phyloP scores from a whole-genome alignment of 2,888 invertebrate species.

The Eupithecia inturbata region DNA sequence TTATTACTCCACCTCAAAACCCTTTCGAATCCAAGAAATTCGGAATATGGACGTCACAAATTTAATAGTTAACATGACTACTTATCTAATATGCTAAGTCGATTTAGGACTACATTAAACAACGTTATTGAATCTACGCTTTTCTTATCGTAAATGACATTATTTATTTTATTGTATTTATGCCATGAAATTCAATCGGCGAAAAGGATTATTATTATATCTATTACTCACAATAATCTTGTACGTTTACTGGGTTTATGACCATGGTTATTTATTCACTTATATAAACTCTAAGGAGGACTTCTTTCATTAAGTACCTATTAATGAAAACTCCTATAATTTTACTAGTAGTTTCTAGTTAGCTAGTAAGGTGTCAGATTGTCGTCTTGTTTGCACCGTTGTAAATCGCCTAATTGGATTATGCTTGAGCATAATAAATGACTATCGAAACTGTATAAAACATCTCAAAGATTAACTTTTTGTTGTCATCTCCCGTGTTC shows the following conservation, averaged over 20 bases:
- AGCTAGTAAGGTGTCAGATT: neutral
- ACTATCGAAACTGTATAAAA: neutral
- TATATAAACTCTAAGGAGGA: neutral
- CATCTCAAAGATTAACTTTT: slow-evolving; percentile 62
- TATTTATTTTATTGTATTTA: slow-evolving; percentile 54
- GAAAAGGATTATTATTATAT: slow-evolving; percentile 2
- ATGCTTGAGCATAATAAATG: neutral
- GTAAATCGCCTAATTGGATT: neutral
- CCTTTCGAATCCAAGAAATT: slow-evolving; percentile 64
- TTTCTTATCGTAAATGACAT: neutral
- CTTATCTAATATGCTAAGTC: neutral
- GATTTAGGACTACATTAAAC: slow-evolving; percentile 5
- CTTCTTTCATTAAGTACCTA: neutral
- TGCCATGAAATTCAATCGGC: slow-evolving; percentile 43
- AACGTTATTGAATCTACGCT: neutral
- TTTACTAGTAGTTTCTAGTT: neutral
- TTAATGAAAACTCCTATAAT: neutral
- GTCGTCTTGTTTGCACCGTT: neutral
- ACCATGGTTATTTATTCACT: neutral
- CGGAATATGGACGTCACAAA: slow-evolving; percentile 57
- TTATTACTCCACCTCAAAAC: slow-evolving; percentile 68
- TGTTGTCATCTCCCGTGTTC: slow-evolving; percentile 63
- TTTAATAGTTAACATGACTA: slow-evolving; percentile 28
- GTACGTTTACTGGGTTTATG: neutral
- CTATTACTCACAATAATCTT: neutral